These are phyloP conservation scores for Pachyseris speciosa DNA, from an alignment of 64 coral and sea anemone species.

Conservation along the genomic window DNA sequence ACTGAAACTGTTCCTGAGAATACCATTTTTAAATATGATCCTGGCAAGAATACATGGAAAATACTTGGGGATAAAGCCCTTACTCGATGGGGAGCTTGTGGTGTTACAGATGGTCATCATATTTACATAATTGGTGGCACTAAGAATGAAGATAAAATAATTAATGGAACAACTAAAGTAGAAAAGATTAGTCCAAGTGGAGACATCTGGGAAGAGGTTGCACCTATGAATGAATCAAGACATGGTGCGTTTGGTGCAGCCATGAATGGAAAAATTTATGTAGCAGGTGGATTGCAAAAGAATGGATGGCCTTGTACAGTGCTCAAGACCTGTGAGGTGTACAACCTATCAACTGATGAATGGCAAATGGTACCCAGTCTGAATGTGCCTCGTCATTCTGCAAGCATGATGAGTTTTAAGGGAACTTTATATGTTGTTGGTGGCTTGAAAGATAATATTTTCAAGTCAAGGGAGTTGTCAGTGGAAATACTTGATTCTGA, in stretches of 20 bases:
- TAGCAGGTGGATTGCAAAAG: not conserved
- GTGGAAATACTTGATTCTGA: not conserved
- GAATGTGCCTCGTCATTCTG: not conserved
- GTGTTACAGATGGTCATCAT: not conserved
- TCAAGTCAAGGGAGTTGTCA: not conserved
- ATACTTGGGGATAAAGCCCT: not conserved
- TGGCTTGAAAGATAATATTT: not conserved
- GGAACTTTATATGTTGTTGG: not conserved
- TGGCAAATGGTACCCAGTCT: conserved; percentile 1
- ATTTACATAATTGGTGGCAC: not conserved
- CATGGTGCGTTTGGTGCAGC: not conserved
- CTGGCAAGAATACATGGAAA: not conserved
- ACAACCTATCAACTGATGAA: not conserved
- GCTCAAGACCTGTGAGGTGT: not conserved
- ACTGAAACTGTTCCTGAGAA: not conserved
- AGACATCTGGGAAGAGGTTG: not conserved
- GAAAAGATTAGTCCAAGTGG: not conserved
- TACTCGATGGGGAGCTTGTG: not conserved
- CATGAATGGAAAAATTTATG: conserved; percentile 21
- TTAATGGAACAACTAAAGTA: not conserved
- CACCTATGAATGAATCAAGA: not conserved
- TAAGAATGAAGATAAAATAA: not conserved
- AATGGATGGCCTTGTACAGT: not conserved
- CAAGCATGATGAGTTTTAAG: not conserved
- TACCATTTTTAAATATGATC: not conserved